These are phyloP conservation scores for Catharus bicknelli DNA, from an alignment of 2,113 vertebrate genomes.

Conservation along the genomic window DNA sequence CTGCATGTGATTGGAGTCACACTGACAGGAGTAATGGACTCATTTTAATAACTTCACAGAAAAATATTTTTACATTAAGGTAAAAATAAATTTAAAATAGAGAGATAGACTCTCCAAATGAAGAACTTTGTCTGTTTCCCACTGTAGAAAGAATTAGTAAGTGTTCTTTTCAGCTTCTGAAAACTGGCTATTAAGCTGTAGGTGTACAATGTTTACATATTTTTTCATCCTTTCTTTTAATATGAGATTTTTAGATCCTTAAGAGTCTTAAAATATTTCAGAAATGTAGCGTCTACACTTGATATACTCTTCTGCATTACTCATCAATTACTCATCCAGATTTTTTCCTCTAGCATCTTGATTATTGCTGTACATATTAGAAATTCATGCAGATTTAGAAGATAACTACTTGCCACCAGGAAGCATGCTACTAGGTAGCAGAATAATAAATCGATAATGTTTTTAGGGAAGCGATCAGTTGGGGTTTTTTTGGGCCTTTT, in stretches of 20 bases:
- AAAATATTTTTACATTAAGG: background rate
- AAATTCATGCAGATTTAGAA: background rate
- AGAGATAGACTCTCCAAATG: background rate
- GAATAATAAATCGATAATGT: background rate
- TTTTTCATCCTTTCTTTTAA: background rate
- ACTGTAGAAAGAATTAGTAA: background rate
- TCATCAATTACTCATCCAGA: background rate
- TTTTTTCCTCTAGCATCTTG: background rate
- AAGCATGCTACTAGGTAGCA: rapidly evolving
- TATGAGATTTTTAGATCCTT: background rate
- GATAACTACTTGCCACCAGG: background rate
- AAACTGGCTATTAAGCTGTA: background rate
- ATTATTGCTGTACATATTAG: background rate
- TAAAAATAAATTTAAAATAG: background rate
- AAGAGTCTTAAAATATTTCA: background rate
- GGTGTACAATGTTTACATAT: background rate
- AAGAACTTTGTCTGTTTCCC: background rate
- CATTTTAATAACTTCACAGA: background rate
- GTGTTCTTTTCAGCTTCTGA: background rate
- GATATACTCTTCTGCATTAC: background rate
- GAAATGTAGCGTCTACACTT: background rate
- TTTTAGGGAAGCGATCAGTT: background rate
- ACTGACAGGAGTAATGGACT: background rate
- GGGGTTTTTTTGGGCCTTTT: background rate
- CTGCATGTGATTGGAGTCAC: background rate